Evolutionary conservation across 1,140 invertebrate species (phyloP), one percentile per base, ranked within the genome.

Genomic region (Rhagoletis pomonella): DNA sequence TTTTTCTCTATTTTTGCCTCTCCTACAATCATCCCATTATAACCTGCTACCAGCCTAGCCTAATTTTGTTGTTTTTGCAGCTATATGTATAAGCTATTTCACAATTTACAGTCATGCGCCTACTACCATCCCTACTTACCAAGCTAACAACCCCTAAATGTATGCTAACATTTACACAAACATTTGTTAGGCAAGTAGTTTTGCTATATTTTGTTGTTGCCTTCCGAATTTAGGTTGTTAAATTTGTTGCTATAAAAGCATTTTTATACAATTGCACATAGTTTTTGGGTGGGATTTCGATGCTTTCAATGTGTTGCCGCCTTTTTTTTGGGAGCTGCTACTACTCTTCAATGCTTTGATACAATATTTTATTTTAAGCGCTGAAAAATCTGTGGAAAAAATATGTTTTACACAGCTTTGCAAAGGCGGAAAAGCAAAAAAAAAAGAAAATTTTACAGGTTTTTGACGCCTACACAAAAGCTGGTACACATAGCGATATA

Each of bases 51-150:
- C 29, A 29, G 29, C 29, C 29, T 14, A 81, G 47, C 47, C 47
- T n/a, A 9, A 81, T 81, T 81, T 81, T 50, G 47, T 50, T 58
- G 17, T 29, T 55, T 55, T 81, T 81, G 12, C 7, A 55, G 17
- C 17, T n/a, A 81, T 55, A 19, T 55, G 19, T 29, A 29, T 29
- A 29, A 29, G 29, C 29, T 29, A 29, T 29, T 29, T 19, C 5
- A 55, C 47, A 58, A n/a, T 81, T 55, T 81, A n/a, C 47, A 55
- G 73, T 55, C 73, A 81, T 81, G 73, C 73, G 73, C 73, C 73
- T 81, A 81, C 73, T 55, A 10, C 73, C 73, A 81, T 81, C 73
- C 73, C 73, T 81, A 81, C 73, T 81, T 81, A 81, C 10, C 42
- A 14, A 19, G 47, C n/a, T 81, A 81, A 50, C 73, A 81, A 81